Evolutionary conservation across 2,888 invertebrate species (phyloP).

Genomic region (Branchipolynoe longqiensis): DNA sequence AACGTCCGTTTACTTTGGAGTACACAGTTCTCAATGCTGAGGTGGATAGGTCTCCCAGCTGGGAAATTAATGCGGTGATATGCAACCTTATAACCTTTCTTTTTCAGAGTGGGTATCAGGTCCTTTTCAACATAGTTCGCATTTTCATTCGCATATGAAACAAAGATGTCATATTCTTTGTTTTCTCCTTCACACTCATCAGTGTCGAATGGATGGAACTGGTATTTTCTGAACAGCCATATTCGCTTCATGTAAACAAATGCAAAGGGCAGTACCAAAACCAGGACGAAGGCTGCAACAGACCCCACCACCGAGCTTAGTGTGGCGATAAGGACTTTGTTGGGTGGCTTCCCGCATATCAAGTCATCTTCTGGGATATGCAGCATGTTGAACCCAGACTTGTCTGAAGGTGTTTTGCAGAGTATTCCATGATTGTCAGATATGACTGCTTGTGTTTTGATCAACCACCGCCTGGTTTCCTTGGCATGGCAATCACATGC

Average conservation of each 20-base stretch:
- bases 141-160: slow-evolving; percentile 19
- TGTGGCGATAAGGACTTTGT: background rate
- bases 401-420: background rate
- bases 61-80: slow-evolving; percentile 67
- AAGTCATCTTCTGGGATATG: background rate
- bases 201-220: slow-evolving; percentile 44
- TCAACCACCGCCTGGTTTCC: background rate
- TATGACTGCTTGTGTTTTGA: background rate
- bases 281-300: too few relatives aligned
- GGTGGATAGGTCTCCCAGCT: slow-evolving; percentile 85
- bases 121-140: slow-evolving; percentile 12
- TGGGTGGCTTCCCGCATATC: slow-evolving; percentile 3
- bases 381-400: background rate
- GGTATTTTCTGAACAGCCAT: background rate
- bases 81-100: slow-evolving; percentile 25
- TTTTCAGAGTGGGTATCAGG: background rate
- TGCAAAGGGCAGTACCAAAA: background rate
- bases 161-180: slow-evolving; percentile 51
- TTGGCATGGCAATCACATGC: slow-evolving; percentile 1
- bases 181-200: slow-evolving; percentile 57
- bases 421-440: background rate
- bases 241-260: background rate
- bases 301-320: background rate
- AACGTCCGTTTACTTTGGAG: slow-evolving; percentile 92
- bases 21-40: slow-evolving; percentile 93